A percentile compares a stretch with the other conserved stretches of the same genome.
phyloP scores from a whole-genome alignment of 2,113 vertebrate species.

The Gallinago undulata region DNA sequence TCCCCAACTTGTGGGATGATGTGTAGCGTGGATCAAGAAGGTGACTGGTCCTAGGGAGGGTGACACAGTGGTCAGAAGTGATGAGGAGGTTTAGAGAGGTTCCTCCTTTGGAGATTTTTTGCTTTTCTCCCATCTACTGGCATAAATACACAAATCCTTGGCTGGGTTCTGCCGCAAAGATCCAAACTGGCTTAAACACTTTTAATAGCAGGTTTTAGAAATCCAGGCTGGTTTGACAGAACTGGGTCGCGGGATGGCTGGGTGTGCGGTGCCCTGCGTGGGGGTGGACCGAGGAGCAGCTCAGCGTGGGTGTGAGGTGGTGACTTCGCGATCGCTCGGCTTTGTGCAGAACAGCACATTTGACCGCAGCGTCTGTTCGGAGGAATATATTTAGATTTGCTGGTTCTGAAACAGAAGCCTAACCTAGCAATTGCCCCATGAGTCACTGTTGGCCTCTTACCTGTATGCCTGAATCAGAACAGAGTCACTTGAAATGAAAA shows the following conservation, averaged over 20 bases:
- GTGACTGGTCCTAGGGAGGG: background rate
- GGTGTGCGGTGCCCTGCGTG: background rate
- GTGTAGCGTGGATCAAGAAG: background rate
- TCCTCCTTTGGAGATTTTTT: background rate
- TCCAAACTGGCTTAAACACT: background rate
- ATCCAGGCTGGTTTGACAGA: background rate
- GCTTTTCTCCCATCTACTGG: background rate
- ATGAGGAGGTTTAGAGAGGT: background rate
- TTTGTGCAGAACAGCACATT: background rate
- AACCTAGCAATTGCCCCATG: fast-evolving
- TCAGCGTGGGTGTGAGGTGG: background rate
- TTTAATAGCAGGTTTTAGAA: background rate
- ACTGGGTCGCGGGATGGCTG: background rate
- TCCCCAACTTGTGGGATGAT: background rate
- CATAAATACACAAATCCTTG: background rate
- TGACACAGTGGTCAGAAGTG: background rate
- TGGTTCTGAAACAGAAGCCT: background rate
- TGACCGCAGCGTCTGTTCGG: background rate
- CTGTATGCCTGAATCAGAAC: background rate
- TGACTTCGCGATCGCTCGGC: fast-evolving
- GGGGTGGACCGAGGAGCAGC: background rate
- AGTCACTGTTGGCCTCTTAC: background rate
- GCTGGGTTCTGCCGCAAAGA: background rate
- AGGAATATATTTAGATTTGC: background rate
- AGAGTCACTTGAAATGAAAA: background rate